Evolutionary conservation across 2,113 vertebrate genomes (phyloP), one percentile per base, ranked within the genome.

Genomic region (Elanus axillaris): DNA sequence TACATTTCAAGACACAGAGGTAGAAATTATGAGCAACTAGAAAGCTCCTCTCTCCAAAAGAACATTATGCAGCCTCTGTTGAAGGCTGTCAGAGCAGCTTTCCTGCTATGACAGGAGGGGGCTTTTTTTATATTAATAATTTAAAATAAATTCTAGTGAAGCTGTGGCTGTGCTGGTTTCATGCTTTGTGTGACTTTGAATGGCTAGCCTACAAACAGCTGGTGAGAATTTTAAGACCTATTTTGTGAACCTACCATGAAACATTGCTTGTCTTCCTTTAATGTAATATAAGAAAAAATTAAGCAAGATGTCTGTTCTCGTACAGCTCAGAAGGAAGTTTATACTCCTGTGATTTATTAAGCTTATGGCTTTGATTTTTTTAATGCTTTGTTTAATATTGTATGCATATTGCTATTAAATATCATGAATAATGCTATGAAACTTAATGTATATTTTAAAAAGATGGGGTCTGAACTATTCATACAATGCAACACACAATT

Each of bases 391-490:
- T 77, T 92, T 89, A 92, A 83, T 93, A 93, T 83, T 90, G 42
- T 36, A 93, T 92, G 80, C 66, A 48, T 34, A 29, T 73, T 92
- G 34, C 77, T 94, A 95, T 92, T 91, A 92, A 93, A 94, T 74
- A 42, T 71, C 52, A 81, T 78, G 23, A 95, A 89, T 93, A 77
- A 68, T 84, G 76, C 89, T 81, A 23, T 53, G 82, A 93, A 96
- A 66, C 23, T 40, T 93, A 79, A 93, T 92, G 80, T 95, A 77
- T 94, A 93, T 69, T 93, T 62, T 88, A 93, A 96, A 92, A 71
- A 64, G n/a, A 83, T 13, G 23, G 53, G 11, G 10, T 73, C 55
- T 90, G 74, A 93, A 93, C 71, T 58, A 73, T 86, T 96, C 22
- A 59, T 83, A 58, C 85, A 95, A 88, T 42, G 53, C 74, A 87